phyloP scores from a whole-genome alignment of 2,888 invertebrate genomes.

The Cataglyphis rosenhaueri region DNA sequence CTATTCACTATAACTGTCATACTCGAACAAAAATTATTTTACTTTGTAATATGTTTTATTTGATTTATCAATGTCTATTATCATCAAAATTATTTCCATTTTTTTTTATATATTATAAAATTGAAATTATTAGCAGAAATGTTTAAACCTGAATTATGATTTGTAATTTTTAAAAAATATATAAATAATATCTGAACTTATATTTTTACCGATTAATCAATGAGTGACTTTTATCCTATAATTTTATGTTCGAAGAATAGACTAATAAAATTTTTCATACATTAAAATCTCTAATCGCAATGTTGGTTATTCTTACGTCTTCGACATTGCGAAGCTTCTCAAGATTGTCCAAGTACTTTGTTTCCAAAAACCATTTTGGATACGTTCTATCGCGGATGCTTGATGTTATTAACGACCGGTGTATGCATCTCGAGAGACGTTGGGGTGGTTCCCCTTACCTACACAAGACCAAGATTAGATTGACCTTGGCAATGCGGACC shows the following conservation, averaged over 20 bases:
- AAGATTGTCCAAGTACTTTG: constrained; percentile 36
- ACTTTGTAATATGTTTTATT: background rate
- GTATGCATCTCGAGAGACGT: constrained; percentile 20
- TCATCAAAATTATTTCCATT: background rate
- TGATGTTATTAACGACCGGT: constrained; percentile 55
- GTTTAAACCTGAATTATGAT: background rate
- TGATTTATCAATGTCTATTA: background rate
- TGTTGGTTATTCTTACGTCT: constrained; percentile 25
- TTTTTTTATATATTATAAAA: background rate
- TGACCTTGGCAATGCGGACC: constrained; percentile 68
- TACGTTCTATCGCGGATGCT: constrained; percentile 18
- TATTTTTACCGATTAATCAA: background rate
- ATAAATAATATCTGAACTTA: background rate
- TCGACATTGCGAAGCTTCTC: constrained; percentile 45
- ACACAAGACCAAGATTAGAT: constrained; percentile 64
- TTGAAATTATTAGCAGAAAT: background rate
- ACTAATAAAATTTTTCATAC: background rate
- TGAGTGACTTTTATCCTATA: background rate
- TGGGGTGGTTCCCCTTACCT: constrained; percentile 52
- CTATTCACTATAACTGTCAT: constrained; percentile 32
- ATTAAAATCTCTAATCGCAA: background rate
- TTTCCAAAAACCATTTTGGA: constrained; percentile 61
- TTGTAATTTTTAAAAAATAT: background rate
- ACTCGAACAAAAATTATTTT: background rate
- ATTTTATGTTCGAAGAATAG: background rate